These are phyloP conservation scores for Podotricha telesiphe DNA, from an alignment of 2,888 invertebrate genomes.

Conservation along the genomic window DNA sequence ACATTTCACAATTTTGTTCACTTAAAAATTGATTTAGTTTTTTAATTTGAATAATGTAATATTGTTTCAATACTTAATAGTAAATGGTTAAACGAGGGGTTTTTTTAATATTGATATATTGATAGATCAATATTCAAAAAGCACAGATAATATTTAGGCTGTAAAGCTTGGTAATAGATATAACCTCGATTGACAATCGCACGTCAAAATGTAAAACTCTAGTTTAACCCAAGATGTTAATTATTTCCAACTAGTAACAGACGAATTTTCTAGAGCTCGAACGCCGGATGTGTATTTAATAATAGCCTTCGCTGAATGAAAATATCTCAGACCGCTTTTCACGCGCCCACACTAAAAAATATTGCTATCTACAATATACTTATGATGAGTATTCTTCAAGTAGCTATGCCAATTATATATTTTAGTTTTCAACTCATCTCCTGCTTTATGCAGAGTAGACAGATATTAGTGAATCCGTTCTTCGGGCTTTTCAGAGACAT, in stretches of 20 bases:
- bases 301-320: slow-evolving; percentile 52
- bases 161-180: too few species aligned
- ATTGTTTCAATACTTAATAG: neutral
- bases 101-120: neutral
- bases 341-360: slow-evolving; percentile 58
- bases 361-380: slow-evolving; percentile 47
- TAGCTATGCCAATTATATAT: slow-evolving; percentile 10
- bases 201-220: neutral
- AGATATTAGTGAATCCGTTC: neutral
- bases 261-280: slow-evolving; percentile 44
- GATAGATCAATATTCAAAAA: neutral
- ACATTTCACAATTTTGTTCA: neutral
- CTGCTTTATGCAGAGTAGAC: neutral
- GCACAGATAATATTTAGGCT: neutral
- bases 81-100: neutral
- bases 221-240: neutral
- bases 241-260: slow-evolving; percentile 33
- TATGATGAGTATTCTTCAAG: slow-evolving; percentile 26
- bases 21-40: neutral
- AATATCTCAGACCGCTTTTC: slow-evolving; percentile 62
- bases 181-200: neutral
- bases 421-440: neutral
- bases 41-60: neutral
- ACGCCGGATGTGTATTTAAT: slow-evolving; percentile 49
- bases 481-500: neutral